Conservation (phyloP, 2,797 vertebrate species). For the Pyrrhura leucotis region DNA sequence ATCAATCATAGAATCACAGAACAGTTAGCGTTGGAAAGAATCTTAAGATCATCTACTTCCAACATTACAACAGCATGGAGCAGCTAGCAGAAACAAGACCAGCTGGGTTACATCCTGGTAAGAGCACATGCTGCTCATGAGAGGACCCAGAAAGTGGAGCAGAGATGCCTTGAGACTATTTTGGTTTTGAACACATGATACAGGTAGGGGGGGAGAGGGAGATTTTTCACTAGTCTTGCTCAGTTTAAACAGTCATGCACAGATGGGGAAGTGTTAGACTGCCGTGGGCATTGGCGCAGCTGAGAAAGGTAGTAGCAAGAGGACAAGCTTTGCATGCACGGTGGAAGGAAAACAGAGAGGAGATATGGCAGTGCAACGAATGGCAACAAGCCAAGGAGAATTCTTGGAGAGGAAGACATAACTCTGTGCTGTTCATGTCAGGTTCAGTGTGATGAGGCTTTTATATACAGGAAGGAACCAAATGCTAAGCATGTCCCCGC, state of each 20-base stretch:
- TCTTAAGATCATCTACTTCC: background rate
- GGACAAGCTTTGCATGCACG: background rate
- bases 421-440: background rate
- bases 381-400: background rate
- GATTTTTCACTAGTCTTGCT: background rate
- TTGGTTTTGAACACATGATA: background rate
- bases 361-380: background rate
- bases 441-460: background rate
- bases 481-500: background rate
- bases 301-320: background rate
- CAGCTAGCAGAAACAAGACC: background rate
- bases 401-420: background rate
- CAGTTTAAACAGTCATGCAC: background rate
- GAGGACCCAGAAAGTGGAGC: background rate
- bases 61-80: fast-evolving
- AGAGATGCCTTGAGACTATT: background rate
- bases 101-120: background rate
- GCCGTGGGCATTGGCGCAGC: background rate
- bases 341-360: background rate
- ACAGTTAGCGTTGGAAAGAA: background rate
- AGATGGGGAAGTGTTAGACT: background rate
- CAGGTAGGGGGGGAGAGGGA: background rate
- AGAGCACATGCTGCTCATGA: background rate
- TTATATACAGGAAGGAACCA: background rate
- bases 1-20: background rate